Evolutionary conservation across 1,140 invertebrate species (phyloP).

Genomic region (Aphaenogaster ashmeadi): DNA sequence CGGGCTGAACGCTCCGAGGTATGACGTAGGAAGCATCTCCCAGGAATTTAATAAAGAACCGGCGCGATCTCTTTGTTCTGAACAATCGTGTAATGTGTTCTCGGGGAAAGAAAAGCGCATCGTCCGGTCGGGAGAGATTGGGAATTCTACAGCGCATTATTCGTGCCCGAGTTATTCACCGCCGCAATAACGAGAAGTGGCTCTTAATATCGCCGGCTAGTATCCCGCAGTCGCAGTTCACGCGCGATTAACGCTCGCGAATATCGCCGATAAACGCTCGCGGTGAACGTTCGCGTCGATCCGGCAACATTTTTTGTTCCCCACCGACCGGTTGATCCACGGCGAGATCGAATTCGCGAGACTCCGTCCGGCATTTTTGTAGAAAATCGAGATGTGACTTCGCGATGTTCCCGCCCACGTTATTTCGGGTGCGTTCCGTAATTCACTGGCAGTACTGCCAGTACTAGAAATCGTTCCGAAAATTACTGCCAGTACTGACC

Average conservation of each 20-base stretch:
- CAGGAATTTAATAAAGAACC: constrained; percentile 72
- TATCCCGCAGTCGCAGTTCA: constrained; percentile 32
- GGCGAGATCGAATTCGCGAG: not conserved
- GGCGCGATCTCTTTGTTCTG: constrained; percentile 65
- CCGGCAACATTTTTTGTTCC: not conserved
- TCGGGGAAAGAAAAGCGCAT: constrained; percentile 65
- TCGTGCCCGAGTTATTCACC: constrained; percentile 60
- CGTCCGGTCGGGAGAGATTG: constrained; percentile 26
- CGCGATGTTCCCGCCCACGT: not conserved
- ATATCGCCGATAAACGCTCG: constrained; percentile 14
- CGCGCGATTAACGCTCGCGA: constrained; percentile 39
- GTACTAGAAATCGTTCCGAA: too few relatives aligned
- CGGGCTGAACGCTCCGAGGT: constrained; percentile 21
- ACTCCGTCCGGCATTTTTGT: not conserved
- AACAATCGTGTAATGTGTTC: constrained; percentile 69
- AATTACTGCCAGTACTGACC: too few relatives aligned
- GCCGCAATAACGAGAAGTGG: constrained; percentile 56
- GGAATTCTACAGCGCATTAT: constrained; percentile 50
- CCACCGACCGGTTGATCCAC: not conserved
- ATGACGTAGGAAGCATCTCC: constrained; percentile 56
- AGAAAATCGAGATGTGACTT: not conserved
- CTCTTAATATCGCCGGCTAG: constrained; percentile 48
- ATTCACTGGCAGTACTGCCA: too few relatives aligned
- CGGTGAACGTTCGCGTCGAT: not conserved
- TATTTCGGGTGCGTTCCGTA: too few relatives aligned